phyloP scores from a whole-genome alignment of 2,113 vertebrate genomes.

The human (Homo sapiens) region GRCh38 chr11:124889001-124889500 shows the following conservation, averaged over 20 bases:
- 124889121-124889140: neutral
- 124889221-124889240: neutral
- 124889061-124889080: neutral
- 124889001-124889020: neutral
- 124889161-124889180: neutral
- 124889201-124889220: neutral
- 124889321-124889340: neutral
- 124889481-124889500: neutral
- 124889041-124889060: neutral
- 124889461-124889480: neutral
- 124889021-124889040: neutral
- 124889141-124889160: neutral
- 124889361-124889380: neutral
- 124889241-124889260: neutral
- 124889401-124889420: neutral
- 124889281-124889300: neutral
- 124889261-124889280: neutral
- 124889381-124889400: neutral
- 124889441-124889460: neutral
- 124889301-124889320: neutral
- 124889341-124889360: neutral
- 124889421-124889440: neutral
- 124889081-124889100: neutral
- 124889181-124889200: neutral
- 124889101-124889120: neutral